Base-by-base conservation (phyloP, 2,888 invertebrate genomes). In the Epinotia ramella region DNA sequence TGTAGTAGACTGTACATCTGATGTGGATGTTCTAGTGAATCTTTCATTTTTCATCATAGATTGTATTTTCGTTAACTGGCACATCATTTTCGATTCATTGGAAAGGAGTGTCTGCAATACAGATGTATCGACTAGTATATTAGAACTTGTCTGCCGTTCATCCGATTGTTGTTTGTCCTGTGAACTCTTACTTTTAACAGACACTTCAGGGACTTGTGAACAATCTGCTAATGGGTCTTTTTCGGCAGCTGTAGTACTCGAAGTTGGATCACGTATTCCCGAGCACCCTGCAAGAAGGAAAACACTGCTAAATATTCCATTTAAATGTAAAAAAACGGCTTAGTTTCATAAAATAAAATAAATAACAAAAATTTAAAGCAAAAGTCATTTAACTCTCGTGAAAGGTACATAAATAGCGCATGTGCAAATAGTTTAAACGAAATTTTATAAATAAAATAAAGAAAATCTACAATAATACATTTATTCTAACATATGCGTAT, bases 341-440 rank as follows among this genome's bases (percentile, higher is more conserved):
- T 33, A 2, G 1, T 16, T 24, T 5, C 16, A n/a, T 24, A 16
- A 28, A 46, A 59, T 33, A 46, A 69, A 24, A 18, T 18, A 16
- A 69, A 69, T 1, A 13, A 12, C 4, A 12, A 33, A 33, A 33
- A 33, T 33, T 33, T 57, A 80, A 88, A 90, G 90, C 90, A 86
- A 82, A 85, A 83, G 87, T 86, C 89, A 28, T 77, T 60, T 74
- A 87, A 87, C 89, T 86, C 24, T 69, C 80, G 83, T 85, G 86
- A 86, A 86, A 86, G 82, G 24, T 28, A n/a, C n/a, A n/a, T n/a
- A n/a, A n/a, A n/a, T 82, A 87, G 89, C 88, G 86, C 81, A 86
- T 87, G 87, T 87, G 84, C 73, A 64, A 63, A 83, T 87, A 87
- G 88, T 80, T 88, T 83, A 87, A 87, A 87, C 81, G 53, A 82